Conservation (phyloP, 2,888 invertebrate species). For the Eupithecia subumbrata region DNA sequence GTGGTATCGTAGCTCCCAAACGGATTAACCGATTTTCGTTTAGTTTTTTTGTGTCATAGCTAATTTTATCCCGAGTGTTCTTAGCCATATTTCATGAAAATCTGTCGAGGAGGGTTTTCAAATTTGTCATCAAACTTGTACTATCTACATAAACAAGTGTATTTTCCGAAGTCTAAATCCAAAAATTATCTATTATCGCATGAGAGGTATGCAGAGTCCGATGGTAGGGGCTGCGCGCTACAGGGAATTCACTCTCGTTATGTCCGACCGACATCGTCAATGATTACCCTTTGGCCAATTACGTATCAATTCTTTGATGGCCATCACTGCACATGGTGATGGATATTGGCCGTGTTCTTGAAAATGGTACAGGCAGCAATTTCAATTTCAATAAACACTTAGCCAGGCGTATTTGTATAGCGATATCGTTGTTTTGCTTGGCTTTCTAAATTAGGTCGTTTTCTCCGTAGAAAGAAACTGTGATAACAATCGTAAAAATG, state of each 20-base stretch:
- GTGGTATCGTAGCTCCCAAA: no score
- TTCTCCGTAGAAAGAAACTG: not conserved
- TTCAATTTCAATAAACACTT: not conserved
- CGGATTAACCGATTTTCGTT: no score
- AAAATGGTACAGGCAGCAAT: not conserved
- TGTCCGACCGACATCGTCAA: not conserved
- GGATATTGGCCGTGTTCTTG: not conserved
- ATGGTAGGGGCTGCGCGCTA: not conserved
- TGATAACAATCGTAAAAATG: not conserved
- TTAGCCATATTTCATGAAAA: no score
- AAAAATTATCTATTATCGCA: not conserved
- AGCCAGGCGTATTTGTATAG: not conserved
- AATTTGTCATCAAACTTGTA: no score
- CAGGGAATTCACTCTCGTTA: not conserved
- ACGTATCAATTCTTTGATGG: not conserved
- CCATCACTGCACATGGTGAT: not conserved
- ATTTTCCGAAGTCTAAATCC: not conserved
- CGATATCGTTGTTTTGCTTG: not conserved
- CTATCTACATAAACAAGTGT: not conserved
- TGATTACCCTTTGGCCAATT: not conserved
- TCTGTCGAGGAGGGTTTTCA: no score
- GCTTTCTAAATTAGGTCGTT: not conserved
- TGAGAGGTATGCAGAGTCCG: not conserved
- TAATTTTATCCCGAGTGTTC: no score
- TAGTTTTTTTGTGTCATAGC: no score